Base-by-base conservation (phyloP, 2,888 invertebrate genomes). In the Dasysyrphus albostriatus region DNA sequence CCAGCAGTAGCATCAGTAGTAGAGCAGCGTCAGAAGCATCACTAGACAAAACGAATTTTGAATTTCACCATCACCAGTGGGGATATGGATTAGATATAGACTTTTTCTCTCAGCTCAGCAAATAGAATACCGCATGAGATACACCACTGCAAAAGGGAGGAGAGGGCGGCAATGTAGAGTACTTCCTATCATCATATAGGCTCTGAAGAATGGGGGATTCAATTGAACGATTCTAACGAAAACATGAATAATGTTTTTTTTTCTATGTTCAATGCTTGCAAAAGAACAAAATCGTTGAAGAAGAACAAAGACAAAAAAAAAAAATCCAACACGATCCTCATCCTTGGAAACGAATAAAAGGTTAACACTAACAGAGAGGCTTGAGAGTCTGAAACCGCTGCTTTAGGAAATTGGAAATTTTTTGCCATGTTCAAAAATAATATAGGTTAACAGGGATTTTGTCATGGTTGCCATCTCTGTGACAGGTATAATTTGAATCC, bases 181-280 rank as follows among this genome's bases (percentile, higher is more conserved):
- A 69, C 16, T 47, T 47, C 47, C 47, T n/a, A n/a, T n/a, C 47
- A 47, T 63, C 24, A n/a, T 74, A 34, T 75, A 83, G 79, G 83
- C 84, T 77, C 73, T 67, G 72, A 58, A 56, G 65, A 54, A 65
- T 75, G 47, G 29, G 10, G 73, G 81, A 81, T 81, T 78, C 82
- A 87, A 82, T 78, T 78, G 69, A 82, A 78, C 78, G 78, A 75
- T 87, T 83, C 65, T 61, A 79, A 61, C 78, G 65, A 67, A 75
- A 83, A 83, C 87, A 87, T 83, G 79, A 87, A 83, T 83, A 87
- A 83, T 83, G 75, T 78, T 78, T 72, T 70, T 75, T n/a, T 19
- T 39, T 59, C 5, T 59, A 2, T 37, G 5, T 58, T 54, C 75
- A 79, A 81, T 81, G 49, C 73, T 70, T 82, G 59, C 74, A 65